phyloP scores from a whole-genome alignment of 2,888 invertebrate species.

The Linnaemya tessellans region DNA sequence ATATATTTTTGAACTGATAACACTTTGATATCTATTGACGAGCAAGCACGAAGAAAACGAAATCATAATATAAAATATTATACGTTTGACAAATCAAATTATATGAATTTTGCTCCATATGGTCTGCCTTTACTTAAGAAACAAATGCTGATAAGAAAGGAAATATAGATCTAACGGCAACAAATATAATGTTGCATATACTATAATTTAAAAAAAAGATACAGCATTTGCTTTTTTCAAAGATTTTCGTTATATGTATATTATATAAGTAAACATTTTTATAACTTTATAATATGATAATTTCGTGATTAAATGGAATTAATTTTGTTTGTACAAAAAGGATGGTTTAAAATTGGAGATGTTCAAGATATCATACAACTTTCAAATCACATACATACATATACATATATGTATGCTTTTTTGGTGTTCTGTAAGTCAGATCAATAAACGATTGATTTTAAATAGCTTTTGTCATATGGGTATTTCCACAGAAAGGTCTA shows the following conservation, averaged over 20 bases:
- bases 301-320: too few species aligned
- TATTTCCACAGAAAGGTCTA: too few species aligned
- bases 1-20: slow-evolving; percentile 1
- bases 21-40: background rate
- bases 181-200: background rate
- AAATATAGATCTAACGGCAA: background rate
- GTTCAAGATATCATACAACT: too few species aligned
- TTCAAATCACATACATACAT: too few species aligned
- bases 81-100: background rate
- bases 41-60: background rate
- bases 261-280: too few species aligned
- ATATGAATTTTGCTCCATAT: background rate
- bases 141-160: slow-evolving; percentile 13
- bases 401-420: too few species aligned
- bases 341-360: too few species aligned
- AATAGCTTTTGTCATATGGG: too few species aligned
- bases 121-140: background rate
- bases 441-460: too few species aligned
- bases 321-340: too few species aligned
- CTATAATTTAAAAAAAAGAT: background rate
- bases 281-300: too few species aligned
- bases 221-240: background rate
- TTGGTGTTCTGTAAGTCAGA: too few species aligned
- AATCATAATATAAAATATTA: background rate
- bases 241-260: background rate